Evolutionary conservation across 2,113 vertebrate species (phyloP).

Genomic region (Gambusia holbrooki): DNA sequence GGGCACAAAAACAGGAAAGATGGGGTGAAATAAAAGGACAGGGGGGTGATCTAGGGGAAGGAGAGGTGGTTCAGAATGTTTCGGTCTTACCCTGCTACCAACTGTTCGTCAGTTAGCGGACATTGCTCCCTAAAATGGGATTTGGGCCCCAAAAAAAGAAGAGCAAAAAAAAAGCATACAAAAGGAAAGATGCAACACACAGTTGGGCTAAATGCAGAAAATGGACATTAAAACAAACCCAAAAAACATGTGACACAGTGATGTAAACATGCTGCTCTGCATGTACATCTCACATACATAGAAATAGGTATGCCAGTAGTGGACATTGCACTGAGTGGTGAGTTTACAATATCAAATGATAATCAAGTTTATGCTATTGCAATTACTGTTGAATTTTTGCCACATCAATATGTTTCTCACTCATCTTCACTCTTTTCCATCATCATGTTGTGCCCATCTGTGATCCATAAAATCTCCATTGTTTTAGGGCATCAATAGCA

Average conservation of each 20-base stretch:
- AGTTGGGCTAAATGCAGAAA: slow-evolving; percentile 70
- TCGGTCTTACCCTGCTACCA: slow-evolving; percentile 95
- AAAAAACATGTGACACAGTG: slow-evolving; percentile 62
- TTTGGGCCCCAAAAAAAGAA: slow-evolving; percentile 83
- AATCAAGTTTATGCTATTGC: no score
- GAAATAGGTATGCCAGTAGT: not conserved
- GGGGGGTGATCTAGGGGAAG: slow-evolving; percentile 81
- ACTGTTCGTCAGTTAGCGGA: slow-evolving; percentile 93
- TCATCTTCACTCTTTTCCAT: no score
- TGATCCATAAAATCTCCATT: no score
- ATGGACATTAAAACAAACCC: slow-evolving; percentile 71
- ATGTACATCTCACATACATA: not conserved
- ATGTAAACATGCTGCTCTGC: slow-evolving; percentile 48
- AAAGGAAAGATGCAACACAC: slow-evolving; percentile 76
- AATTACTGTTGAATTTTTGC: no score
- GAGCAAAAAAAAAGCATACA: slow-evolving; percentile 68
- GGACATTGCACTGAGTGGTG: no score
- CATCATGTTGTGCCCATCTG: no score
- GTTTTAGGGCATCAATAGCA: no score
- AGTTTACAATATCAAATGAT: no score
- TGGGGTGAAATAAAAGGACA: slow-evolving; percentile 66
- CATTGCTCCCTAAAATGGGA: slow-evolving; percentile 94
- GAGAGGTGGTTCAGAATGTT: slow-evolving; percentile 81
- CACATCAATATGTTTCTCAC: no score
- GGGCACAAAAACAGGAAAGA: slow-evolving; percentile 62